A percentile compares a stretch with the other conserved stretches of the same genome.
These are phyloP conservation scores for Akabosia matsudoensis DNA, from an alignment of 1,140 invertebrate species.

Conservation along the genomic window DNA sequence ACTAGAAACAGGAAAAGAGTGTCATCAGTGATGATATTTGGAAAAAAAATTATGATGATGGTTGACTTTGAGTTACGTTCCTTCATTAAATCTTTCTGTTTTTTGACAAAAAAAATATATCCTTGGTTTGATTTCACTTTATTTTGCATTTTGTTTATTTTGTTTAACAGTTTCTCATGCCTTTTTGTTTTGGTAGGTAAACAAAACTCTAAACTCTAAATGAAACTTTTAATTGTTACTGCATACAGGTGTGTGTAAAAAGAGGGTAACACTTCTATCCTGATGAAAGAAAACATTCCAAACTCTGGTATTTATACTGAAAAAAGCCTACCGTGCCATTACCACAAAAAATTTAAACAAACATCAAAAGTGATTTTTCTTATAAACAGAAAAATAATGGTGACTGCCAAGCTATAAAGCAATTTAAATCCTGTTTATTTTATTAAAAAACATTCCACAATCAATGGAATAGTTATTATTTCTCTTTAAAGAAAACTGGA, in stretches of 20 bases:
- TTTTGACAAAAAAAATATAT: neutral
- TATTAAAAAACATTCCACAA: too few relatives aligned
- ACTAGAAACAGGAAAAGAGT: too few relatives aligned
- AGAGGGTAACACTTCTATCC: neutral
- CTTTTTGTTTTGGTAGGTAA: neutral
- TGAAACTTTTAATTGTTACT: neutral
- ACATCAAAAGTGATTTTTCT: neutral
- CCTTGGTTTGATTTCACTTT: neutral
- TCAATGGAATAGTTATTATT: too few relatives aligned
- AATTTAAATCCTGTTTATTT: too few relatives aligned
- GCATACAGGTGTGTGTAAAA: neutral
- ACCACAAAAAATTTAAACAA: neutral
- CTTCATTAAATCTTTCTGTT: constrained; percentile 15
- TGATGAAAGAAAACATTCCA: neutral
- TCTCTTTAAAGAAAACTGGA: too few relatives aligned
- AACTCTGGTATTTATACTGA: neutral
- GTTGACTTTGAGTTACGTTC: neutral
- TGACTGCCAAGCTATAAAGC: neutral
- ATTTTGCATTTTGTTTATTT: constrained; percentile 4
- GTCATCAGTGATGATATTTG: too few relatives aligned
- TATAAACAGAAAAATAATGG: neutral
- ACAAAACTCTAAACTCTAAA: neutral
- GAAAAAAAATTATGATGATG: neutral
- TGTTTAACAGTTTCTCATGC: neutral
- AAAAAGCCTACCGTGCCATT: neutral